Conservation (phyloP, 2,888 invertebrate species). For the Labia minor region DNA sequence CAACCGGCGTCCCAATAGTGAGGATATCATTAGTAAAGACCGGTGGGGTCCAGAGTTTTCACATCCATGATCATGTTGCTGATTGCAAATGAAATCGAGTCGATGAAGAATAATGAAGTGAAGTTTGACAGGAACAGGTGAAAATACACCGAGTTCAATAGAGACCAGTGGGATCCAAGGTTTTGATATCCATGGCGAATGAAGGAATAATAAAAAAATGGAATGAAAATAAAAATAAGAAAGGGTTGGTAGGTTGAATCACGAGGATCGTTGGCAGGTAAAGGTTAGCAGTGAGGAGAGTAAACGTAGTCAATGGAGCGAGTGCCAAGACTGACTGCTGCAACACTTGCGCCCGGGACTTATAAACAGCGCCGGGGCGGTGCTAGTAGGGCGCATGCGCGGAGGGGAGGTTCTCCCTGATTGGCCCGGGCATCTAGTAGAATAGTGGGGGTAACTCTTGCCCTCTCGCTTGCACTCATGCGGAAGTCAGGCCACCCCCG, state of each 20-base stretch:
- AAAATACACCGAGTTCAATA: too few relatives aligned
- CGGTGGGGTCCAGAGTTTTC: not conserved
- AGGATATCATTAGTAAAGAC: not conserved
- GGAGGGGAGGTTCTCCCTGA: not conserved
- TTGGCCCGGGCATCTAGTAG: not conserved
- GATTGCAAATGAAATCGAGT: not conserved
- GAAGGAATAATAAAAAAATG: not conserved
- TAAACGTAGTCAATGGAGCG: too few relatives aligned
- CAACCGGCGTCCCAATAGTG: not conserved
- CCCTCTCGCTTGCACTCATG: not conserved
- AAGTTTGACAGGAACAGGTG: too few relatives aligned
- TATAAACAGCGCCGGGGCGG: not conserved
- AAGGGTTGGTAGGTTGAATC: too few relatives aligned
- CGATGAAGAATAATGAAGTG: too few relatives aligned
- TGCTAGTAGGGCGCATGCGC: not conserved
- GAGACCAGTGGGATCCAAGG: not conserved
- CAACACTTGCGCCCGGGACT: not conserved
- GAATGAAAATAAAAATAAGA: not conserved
- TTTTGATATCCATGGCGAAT: not conserved
- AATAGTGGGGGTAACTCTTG: not conserved
- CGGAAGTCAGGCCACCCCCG: constrained; percentile 1
- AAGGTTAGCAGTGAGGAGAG: too few relatives aligned
- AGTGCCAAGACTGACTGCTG: not conserved
- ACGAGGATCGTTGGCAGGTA: too few relatives aligned
- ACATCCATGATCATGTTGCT: not conserved